Conservation (phyloP, 2,797 vertebrate genomes). For the Scarus forsteni region DNA sequence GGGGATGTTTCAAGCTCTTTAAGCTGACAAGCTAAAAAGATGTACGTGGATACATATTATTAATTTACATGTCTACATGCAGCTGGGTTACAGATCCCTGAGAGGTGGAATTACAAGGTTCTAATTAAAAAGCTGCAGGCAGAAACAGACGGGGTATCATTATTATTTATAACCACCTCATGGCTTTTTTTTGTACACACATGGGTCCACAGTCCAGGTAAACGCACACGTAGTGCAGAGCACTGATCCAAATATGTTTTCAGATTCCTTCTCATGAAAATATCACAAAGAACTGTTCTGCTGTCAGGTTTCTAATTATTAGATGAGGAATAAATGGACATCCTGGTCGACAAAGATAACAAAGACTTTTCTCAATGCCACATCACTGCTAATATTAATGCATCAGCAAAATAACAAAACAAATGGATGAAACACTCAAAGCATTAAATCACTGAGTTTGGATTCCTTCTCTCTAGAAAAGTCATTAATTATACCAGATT, state of each 20-base stretch:
- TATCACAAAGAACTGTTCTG: not conserved
- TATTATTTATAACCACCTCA: conserved; percentile 60
- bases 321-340: not conserved
- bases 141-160: conserved; percentile 26
- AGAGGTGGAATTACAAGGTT: conserved; percentile 10
- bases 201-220: conserved; percentile 29
- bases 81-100: conserved; percentile 11
- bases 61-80: not conserved
- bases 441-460: conserved; percentile 10
- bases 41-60: too few species aligned
- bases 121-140: conserved; percentile 58
- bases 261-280: not conserved
- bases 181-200: conserved; percentile 41
- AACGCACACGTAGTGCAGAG: conserved; percentile 3
- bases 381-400: not conserved
- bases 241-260: conserved; percentile 3
- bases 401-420: conserved; percentile 40
- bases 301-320: not conserved
- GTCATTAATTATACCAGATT: conserved; percentile 72
- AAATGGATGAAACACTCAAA: conserved; percentile 26
- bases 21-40: not conserved
- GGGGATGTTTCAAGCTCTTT: too few species aligned
- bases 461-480: conserved; percentile 31
- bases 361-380: conserved; percentile 11
- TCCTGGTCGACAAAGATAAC: not conserved